phyloP scores from a whole-genome alignment of 1,140 invertebrate genomes.

The Himalopsyche phryganea region DNA sequence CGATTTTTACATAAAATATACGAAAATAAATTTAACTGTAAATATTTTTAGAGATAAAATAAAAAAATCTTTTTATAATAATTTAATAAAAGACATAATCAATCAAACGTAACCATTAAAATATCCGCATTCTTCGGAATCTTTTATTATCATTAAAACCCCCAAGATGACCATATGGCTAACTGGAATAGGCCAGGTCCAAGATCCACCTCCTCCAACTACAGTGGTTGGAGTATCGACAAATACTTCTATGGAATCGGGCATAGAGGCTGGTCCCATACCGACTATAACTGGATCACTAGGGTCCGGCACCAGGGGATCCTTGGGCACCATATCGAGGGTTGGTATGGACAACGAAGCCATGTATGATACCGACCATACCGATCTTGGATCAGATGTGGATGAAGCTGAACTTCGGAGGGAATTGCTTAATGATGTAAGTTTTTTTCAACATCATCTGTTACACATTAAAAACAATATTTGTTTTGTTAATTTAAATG shows the following conservation, averaged over 20 bases:
- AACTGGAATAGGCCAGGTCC: conserved; percentile 37
- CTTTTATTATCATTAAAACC: no score
- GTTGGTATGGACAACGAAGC: conserved; percentile 55
- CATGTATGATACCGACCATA: conserved; percentile 71
- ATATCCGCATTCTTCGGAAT: no score
- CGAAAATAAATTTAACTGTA: no score
- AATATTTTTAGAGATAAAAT: no score
- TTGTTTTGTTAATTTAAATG: no score
- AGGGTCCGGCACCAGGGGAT: conserved; percentile 53
- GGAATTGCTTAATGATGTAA: conserved; percentile 73
- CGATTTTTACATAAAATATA: no score
- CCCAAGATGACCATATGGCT: conserved; percentile 47
- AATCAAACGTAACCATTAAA: no score
- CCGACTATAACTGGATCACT: conserved; percentile 65
- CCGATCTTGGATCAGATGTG: conserved; percentile 69
- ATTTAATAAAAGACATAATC: no score
- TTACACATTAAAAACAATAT: no score
- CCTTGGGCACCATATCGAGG: conserved; percentile 59
- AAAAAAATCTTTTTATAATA: no score
- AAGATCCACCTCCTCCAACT: conserved; percentile 39
- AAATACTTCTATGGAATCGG: conserved; percentile 53
- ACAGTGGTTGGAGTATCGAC: conserved; percentile 45
- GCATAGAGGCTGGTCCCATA: conserved; percentile 58
- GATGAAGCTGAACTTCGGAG: conserved; percentile 72
- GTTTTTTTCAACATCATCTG: no score